These are phyloP conservation scores for Ceyx melanurus DNA, from an alignment of 2,113 vertebrate species.

Conservation along the genomic window DNA sequence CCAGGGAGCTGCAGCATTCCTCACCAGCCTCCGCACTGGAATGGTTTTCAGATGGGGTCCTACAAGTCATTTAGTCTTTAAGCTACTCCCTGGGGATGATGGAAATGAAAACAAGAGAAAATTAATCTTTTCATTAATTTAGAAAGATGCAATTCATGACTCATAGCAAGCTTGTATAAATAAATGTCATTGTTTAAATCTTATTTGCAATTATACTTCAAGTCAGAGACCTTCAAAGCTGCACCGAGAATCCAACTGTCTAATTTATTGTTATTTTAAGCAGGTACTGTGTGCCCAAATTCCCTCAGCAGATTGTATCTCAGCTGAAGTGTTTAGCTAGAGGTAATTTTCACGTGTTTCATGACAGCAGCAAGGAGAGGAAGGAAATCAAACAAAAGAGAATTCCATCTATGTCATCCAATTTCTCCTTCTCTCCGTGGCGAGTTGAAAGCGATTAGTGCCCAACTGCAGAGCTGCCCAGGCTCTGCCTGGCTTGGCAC, in stretches of 20 bases:
- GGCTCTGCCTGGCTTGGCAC: neutral
- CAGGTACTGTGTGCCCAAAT: slow-evolving; percentile 39
- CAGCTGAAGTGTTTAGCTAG: slow-evolving; percentile 46
- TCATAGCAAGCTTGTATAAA: slow-evolving; percentile 1
- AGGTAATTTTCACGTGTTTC: slow-evolving; percentile 49
- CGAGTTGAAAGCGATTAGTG: neutral
- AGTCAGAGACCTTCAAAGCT: slow-evolving; percentile 37
- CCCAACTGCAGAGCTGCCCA: neutral
- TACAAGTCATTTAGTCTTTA: neutral
- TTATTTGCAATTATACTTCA: slow-evolving; percentile 44
- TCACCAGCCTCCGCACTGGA: neutral
- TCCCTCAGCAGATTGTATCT: slow-evolving; percentile 55
- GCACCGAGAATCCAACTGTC: neutral
- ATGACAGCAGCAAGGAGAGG: slow-evolving; percentile 35
- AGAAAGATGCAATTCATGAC: neutral
- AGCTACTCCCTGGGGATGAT: neutral
- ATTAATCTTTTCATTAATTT: slow-evolving; percentile 37
- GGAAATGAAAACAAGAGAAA: slow-evolving; percentile 30
- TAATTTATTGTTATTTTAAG: slow-evolving; percentile 66
- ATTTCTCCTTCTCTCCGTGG: neutral
- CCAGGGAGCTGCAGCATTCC: slow-evolving; percentile 25
- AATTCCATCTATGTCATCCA: neutral
- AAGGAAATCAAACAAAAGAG: slow-evolving; percentile 52
- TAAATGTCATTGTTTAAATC: slow-evolving; percentile 41
- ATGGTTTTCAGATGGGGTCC: neutral